A percentile compares a stretch with the other conserved stretches of the same genome.
Conservation (phyloP, 2,113 vertebrate genomes). For the Archocentrus centrarchus region DNA sequence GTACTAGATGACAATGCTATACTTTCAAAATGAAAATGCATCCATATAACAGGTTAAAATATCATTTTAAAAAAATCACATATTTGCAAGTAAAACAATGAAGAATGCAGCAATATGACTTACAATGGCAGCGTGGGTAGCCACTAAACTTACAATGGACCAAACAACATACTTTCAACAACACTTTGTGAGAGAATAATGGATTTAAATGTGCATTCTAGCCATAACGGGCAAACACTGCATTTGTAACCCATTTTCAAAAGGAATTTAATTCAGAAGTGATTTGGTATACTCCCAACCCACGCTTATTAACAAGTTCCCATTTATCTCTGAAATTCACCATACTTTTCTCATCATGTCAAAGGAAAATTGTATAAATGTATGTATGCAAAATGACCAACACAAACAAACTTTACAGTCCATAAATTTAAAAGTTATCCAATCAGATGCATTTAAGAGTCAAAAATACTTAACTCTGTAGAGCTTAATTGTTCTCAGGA, state of each 20-base stretch:
- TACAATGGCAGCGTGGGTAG: constrained; percentile 10
- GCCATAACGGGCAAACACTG: background rate
- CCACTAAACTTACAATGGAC: constrained; percentile 17
- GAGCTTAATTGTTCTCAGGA: constrained; percentile 21
- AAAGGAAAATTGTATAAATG: constrained; percentile 23
- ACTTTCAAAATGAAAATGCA: constrained; percentile 29
- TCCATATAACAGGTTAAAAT: constrained; percentile 15
- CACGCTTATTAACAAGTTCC: background rate
- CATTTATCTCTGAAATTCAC: constrained; percentile 5
- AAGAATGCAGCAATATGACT: constrained; percentile 21
- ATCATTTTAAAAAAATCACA: background rate
- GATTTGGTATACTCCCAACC: background rate
- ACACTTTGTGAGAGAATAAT: background rate
- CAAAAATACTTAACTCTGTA: constrained; percentile 21
- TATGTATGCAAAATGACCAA: constrained; percentile 3
- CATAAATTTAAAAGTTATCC: background rate
- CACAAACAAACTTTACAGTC: constrained; percentile 9
- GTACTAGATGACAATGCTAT: constrained; percentile 14
- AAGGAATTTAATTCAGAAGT: background rate
- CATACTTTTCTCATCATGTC: background rate
- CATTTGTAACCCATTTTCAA: background rate
- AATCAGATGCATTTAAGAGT: constrained; percentile 4
- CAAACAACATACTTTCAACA: constrained; percentile 17
- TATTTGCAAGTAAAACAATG: background rate
- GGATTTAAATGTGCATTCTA: constrained; percentile 10